Conservation (phyloP, 2,888 invertebrate species). For the Pristionchus mayeri region DNA sequence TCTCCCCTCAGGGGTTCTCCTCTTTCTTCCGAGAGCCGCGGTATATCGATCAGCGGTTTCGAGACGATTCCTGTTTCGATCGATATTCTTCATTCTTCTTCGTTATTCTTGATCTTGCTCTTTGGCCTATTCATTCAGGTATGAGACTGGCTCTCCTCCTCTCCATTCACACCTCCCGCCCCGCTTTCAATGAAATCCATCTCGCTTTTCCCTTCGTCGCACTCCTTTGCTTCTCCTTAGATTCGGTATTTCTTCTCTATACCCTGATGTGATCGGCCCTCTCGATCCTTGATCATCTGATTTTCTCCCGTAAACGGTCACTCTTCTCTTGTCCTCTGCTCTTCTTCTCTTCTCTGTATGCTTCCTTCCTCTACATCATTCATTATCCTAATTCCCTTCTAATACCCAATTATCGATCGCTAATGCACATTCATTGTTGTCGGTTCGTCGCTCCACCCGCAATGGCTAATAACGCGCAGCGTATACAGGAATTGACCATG, state of each 20-base stretch:
- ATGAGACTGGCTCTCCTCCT: conserved; percentile 16
- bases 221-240: background rate
- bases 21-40: background rate
- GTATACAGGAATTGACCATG: conserved; percentile 43
- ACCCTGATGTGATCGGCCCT: background rate
- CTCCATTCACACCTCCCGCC: background rate
- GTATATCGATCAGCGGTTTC: conserved; percentile 29
- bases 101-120: conserved; percentile 38
- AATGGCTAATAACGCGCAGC: conserved; percentile 30
- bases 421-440: conserved; percentile 30
- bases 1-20: conserved; percentile 42
- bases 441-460: background rate
- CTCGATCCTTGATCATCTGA: background rate
- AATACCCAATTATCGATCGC: conserved; percentile 26
- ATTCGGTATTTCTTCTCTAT: conserved; percentile 2
- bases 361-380: background rate
- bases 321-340: background rate
- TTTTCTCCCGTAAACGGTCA: background rate
- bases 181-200: conserved; percentile 37
- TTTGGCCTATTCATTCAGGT: conserved; percentile 29
- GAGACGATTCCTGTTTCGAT: background rate
- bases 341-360: background rate
- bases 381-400: conserved; percentile 21
- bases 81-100: conserved; percentile 21
- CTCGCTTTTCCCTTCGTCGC: conserved; percentile 18